Evolutionary conservation across 2,113 vertebrate species (phyloP).

Genomic region (Silurus glanis): DNA sequence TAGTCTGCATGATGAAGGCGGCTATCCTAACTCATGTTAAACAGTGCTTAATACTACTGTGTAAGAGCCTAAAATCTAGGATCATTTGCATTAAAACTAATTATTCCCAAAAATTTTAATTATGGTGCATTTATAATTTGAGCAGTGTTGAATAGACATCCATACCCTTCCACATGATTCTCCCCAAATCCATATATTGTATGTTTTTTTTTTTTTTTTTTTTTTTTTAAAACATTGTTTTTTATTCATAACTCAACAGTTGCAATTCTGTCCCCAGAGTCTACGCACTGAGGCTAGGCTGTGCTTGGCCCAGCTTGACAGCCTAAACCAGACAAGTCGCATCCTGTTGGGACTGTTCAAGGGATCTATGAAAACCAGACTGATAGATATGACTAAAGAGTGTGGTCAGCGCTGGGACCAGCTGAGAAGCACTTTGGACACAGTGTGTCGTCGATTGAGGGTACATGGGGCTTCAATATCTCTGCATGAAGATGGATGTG

Average conservation of each 20-base stretch:
- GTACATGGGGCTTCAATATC: constrained; percentile 44
- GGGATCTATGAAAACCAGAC: constrained; percentile 55
- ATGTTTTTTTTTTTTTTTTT: not conserved
- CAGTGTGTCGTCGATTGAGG: constrained; percentile 60
- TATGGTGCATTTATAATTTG: not conserved
- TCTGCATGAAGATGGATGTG: not conserved
- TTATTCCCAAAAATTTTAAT: constrained; percentile 45
- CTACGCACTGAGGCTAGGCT: constrained; percentile 63
- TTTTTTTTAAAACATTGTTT: not conserved
- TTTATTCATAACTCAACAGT: not conserved
- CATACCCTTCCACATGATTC: not conserved
- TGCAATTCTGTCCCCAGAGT: constrained; percentile 55
- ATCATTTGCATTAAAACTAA: constrained; percentile 15
- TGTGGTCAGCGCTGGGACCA: constrained; percentile 69
- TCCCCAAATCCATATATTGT: not conserved
- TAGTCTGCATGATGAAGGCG: not conserved
- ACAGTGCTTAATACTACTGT: constrained; percentile 8
- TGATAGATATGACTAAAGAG: constrained; percentile 60
- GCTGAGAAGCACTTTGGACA: constrained; percentile 59
- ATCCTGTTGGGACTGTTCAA: constrained; percentile 58
- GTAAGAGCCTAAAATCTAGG: constrained; percentile 4
- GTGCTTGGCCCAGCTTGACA: constrained; percentile 68
- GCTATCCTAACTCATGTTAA: constrained; percentile 6
- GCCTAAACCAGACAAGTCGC: constrained; percentile 66
- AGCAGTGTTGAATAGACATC: not conserved